Evolutionary conservation across 2,797 vertebrate species (phyloP), one percentile per base, ranked within the genome.

Genomic region (Lophius americanus): DNA sequence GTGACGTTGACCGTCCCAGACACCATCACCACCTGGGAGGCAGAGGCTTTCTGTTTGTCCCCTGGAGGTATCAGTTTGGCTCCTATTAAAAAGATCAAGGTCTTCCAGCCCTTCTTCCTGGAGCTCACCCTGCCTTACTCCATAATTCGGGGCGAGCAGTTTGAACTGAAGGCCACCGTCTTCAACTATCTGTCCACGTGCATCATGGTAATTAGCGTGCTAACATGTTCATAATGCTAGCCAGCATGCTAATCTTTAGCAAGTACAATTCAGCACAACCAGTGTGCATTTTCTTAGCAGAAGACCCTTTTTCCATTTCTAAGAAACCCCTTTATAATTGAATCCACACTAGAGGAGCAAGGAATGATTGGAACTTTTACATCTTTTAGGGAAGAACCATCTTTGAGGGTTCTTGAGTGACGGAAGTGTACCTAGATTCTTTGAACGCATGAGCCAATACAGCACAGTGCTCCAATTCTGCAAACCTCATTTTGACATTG

Each of bases 41-140:
- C 89, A 0, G 91, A 92, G 60, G 81, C 83, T 14, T 93, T 92
- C 87, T 94, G 94, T 81, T 70, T 93, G 79, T 90, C 87, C 32
- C 11, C 0, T 3, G 43, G 73, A 0, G 94, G 94, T 55, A 92
- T 96, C 23, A 95, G 95, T 41, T 73, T 95, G 66, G 91, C 94
- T 70, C 82, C 91, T 49, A 60, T 73, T 50, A 67, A 84, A 54
- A 11, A 70, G 5, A 69, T 96, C 55, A 89, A 43, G 0, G 92
- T 93, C 74, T 95, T 94, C 90, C 93, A 94, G 81, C 94, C 95
- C 1, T 96, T 96, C 85, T 87, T 93, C 68, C 88, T 96, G 7
- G 93, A 95, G 41, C 82, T 95, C 52, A 88, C 64, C 2, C 52
- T 95, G 49, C 94, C 95, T 0, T 93, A 93, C 82, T 94, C 94